Evolutionary conservation across 1,140 invertebrate genomes (phyloP), one percentile per base, ranked within the genome.

Genomic region (Zaprionus africanus): DNA sequence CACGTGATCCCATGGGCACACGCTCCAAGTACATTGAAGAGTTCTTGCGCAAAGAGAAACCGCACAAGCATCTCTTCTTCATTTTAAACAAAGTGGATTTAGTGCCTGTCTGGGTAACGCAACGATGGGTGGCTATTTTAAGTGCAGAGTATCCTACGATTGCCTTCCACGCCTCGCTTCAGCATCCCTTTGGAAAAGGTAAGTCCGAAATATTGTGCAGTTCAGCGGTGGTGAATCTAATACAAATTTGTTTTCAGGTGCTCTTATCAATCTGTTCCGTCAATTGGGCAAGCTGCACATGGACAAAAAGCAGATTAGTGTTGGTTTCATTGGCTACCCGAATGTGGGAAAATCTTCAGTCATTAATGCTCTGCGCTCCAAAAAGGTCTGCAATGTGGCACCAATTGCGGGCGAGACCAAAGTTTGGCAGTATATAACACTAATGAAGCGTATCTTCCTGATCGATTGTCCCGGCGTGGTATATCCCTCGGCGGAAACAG

Each of bases 381-480:
- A 99, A 91, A 99, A 99, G 93, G 98, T 99, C 2, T 99, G 99
- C 93, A 99, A 99, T 93, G 98, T 99, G 4, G 99, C 99, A 12
- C 99, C 99, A 7, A 98, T 99, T 90, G 98, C 99, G 76, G 99
- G 99, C 7, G 99, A 99, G 94, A 99, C 99, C 0, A 99, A 99
- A 95, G 97, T 98, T 1, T 99, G 99, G 99, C 99, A 99, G 92
- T 99, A 99, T 92, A 99, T 99, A 57, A 99, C 98, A 1, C 93
- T 99, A 26, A 99, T 99, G 99, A 96, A 96, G 78, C 95, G 97
- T 78, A 99, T 99, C 84, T 99, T 98, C 92, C 93, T 99, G 5
- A 99, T 99, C 78, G 99, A 99, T 94, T 99, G 99, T 94, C 99
- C 99, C 24, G 99, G 99, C 51, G 96, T 99, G 74, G 99, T 99